Conservation (phyloP, 2,797 vertebrate genomes). For the Coranthus polyacanthus region DNA sequence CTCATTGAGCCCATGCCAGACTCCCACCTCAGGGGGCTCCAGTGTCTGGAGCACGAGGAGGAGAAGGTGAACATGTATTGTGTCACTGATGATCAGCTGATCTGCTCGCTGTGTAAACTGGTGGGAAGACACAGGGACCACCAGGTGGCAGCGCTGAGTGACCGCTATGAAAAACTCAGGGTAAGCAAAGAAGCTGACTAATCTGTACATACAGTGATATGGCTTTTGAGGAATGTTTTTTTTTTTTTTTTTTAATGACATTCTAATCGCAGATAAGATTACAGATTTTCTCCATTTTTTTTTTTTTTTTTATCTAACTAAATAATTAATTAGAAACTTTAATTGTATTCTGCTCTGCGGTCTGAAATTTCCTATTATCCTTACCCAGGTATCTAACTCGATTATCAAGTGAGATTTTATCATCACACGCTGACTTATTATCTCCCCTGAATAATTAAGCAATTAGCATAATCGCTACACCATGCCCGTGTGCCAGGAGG, state of each 20-base stretch:
- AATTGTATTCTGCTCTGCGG: slow-evolving; percentile 45
- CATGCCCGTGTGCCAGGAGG: slow-evolving; percentile 54
- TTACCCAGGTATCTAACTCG: slow-evolving; percentile 62
- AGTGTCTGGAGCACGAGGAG: slow-evolving; percentile 95
- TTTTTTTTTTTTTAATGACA: slow-evolving; percentile 10
- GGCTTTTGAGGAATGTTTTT: neutral
- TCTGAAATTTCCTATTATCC: slow-evolving; percentile 57
- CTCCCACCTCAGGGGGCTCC: slow-evolving; percentile 92
- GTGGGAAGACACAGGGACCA: slow-evolving; percentile 95
- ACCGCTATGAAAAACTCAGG: slow-evolving; percentile 95
- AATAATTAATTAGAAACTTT: slow-evolving; percentile 50
- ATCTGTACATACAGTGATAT: no score
- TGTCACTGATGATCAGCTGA: slow-evolving; percentile 94
- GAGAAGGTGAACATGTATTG: slow-evolving; percentile 99
- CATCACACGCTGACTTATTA: slow-evolving; percentile 67
- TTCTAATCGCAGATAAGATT: slow-evolving; percentile 35
- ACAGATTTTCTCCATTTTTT: slow-evolving; percentile 2
- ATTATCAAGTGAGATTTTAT: slow-evolving; percentile 70
- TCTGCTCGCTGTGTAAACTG: slow-evolving; percentile 97
- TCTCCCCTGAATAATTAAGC: slow-evolving; percentile 75
- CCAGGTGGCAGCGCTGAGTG: slow-evolving; percentile 94
- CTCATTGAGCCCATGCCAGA: slow-evolving; percentile 95
- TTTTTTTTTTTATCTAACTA: slow-evolving; percentile 44
- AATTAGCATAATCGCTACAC: slow-evolving; percentile 75
- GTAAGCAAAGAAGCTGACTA: slow-evolving; percentile 71